Evolutionary conservation across 2,888 invertebrate genomes (phyloP).

Genomic region (Pachymerium ferrugineum): DNA sequence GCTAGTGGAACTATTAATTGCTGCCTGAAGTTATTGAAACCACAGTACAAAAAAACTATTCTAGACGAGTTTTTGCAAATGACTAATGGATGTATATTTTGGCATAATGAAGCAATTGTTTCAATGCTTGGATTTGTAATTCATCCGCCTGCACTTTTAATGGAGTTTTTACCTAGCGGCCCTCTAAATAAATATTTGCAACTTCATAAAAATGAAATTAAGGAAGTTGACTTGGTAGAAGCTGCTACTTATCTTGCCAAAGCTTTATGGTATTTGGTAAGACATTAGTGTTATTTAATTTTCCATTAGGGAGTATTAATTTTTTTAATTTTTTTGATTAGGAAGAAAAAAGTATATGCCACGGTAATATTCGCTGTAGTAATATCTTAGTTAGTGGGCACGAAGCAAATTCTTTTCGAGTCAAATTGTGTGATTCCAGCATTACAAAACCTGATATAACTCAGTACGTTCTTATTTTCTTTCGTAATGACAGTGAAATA

Average conservation of each 20-base stretch:
- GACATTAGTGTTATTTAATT: constrained; percentile 33
- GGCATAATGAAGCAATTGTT: constrained; percentile 70
- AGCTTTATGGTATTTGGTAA: constrained; percentile 77
- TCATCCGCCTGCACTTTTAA: constrained; percentile 68
- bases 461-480: constrained; percentile 71
- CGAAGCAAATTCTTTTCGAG: constrained; percentile 62
- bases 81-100: constrained; percentile 70
- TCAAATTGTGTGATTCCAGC: constrained; percentile 79
- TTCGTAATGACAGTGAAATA: no score
- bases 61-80: constrained; percentile 60
- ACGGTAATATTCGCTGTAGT: constrained; percentile 76
- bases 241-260: constrained; percentile 74
- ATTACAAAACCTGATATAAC: constrained; percentile 58
- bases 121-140: constrained; percentile 65
- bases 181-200: constrained; percentile 64
- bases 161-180: constrained; percentile 73
- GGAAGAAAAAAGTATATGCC: constrained; percentile 73
- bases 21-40: background rate
- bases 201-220: constrained; percentile 38
- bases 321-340: constrained; percentile 42
- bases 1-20: constrained; percentile 43
- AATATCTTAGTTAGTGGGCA: constrained; percentile 73
- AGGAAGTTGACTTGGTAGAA: constrained; percentile 66
- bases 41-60: background rate
- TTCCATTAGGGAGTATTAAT: background rate